Base-by-base conservation (phyloP, 2,888 invertebrate species). In the Melanchra persicariae region DNA sequence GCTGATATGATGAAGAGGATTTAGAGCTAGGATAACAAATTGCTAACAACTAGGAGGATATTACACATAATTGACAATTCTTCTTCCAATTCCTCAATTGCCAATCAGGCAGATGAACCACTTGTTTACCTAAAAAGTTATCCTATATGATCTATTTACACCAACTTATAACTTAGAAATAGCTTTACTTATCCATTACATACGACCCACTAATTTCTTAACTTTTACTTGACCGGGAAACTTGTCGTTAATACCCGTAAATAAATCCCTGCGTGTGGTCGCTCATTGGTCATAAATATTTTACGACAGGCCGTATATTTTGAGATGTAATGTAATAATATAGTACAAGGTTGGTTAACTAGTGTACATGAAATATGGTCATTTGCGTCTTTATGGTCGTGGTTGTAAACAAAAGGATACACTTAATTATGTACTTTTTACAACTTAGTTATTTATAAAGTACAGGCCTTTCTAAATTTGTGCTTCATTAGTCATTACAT, bases 191-290 rank as follows among this genome's bases (percentile, higher is more conserved):
- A 22, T 12, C 49, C 49, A 51, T 66, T 51, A 10, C 51, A 49
- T 34, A 17, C 43, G 47, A 49, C 37, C 60, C 47, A 77, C 45
- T 64, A 81, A 81, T 81, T 77, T 30, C 65, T 70, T 59, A 77
- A 79, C 79, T 72, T 72, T 62, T 65, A 79, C 71, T 61, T 55
- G 17, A 64, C 43, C 58, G 43, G 34, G 58, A 74, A 73, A 78
- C 43, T 73, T 54, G 52, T 58, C 73, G 55, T 81, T 40, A 65
- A 52, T 52, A 70, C 26, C 54, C 72, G 70, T 82, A 74, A 73
- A 73, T 73, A 81, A 81, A 77, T 83, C 74, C 62, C 63, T 6
- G 77, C 63, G 82, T 77, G 84, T 77, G 84, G 84, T 70, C 84
- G 45, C 15, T 43, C 55, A 57, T 55, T 57, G 70, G 55, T 67